Base-by-base conservation (phyloP, 2,797 vertebrate genomes). In the Euphonia xanthogaster region DNA sequence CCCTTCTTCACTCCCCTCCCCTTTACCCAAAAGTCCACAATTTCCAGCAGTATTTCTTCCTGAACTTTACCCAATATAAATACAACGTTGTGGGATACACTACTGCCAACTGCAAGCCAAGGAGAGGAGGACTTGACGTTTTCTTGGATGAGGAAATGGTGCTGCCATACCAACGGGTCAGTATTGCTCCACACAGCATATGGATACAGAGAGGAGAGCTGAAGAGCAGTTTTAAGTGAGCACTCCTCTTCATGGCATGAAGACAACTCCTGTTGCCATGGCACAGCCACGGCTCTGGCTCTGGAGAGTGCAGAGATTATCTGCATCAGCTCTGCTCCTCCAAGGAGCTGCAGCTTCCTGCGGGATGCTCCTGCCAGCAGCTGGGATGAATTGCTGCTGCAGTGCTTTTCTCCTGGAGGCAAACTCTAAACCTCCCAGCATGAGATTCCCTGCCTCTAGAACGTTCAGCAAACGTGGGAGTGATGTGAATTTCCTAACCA, bases 61-160 rank as follows among this genome's bases (percentile, higher is more conserved):
- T 94, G 93, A 97, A 94, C 91, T 85, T 80, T 27, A 86, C 68
- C 78, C 91, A 93, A 39, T 5, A 90, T 44, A 96, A 95, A 96
- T 30, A 95, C 39, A 50, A 39, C 0, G 0, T 2, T 90, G 82
- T 63, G 94, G 84, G 72, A 93, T 74, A 88, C 84, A 91, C 75
- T 67, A 14, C 87, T 94, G 94, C 85, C 91, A 94, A 91, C 78
- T 83, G 61, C 75, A 74, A 94, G 93, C 60, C 89, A 83, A 61
- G 60, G 67, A 91, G 45, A 87, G 81, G 40, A 23, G 61, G 57
- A 77, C 68, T 61, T 85, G 95, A 94, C 39, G 0, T 90, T 86
- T 97, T 93, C 89, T 94, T 91, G 96, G 94, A 76, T 7, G 68
- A 42, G 67, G 75, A 33, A 61, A 33, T 7, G 2, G 14, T 0